Conservation (phyloP, 2,113 vertebrate genomes). For the Bubalus kerabau region DNA sequence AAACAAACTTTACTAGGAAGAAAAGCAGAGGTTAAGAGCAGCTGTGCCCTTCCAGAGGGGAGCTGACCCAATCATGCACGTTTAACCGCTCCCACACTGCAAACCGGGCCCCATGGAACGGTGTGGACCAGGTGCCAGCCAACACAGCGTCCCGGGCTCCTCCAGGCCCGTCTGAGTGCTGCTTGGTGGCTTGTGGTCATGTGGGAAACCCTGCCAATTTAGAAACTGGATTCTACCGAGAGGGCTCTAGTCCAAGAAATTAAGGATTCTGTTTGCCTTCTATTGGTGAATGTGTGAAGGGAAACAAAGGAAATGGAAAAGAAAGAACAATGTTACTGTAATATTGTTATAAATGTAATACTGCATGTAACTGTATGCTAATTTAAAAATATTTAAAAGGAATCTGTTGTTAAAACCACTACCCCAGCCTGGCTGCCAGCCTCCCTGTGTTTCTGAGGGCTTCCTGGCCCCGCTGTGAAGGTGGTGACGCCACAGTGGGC, state of each 20-base stretch:
- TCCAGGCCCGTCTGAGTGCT: neutral
- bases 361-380: neutral
- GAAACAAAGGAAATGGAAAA: neutral
- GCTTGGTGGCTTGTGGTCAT: neutral
- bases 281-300: neutral
- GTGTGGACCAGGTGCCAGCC: no score
- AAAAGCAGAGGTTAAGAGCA: neutral
- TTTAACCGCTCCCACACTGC: no score
- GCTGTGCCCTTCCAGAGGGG: neutral
- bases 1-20: neutral
- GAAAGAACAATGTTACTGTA: neutral
- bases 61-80: neutral
- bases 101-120: fast-evolving
- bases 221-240: neutral
- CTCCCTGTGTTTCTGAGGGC: neutral
- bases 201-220: neutral
- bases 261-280: neutral
- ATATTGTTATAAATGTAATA: neutral
- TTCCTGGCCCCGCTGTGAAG: neutral
- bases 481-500: no score
- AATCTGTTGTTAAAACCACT: neutral
- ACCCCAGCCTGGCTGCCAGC: neutral
- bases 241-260: neutral
- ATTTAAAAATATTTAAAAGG: neutral
- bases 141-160: neutral